Base-by-base conservation (phyloP, 2,113 vertebrate species). In the Odocoileus hemionus region DNA sequence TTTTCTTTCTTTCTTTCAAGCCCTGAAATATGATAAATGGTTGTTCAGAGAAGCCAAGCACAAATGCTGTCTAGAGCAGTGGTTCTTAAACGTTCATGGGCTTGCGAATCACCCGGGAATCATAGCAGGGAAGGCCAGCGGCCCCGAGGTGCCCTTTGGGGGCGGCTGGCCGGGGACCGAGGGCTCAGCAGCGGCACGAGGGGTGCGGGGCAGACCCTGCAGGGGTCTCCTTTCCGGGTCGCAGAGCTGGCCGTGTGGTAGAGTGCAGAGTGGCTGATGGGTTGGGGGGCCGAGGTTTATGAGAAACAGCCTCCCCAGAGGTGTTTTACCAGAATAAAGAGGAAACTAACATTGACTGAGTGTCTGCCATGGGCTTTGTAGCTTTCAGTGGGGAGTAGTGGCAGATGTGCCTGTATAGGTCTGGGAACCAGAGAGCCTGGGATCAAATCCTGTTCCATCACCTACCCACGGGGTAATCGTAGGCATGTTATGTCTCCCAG, bases 11-110 rank as follows among this genome's bases (percentile, higher is more conserved):
- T 79, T 21, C 80, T 83, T 52, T 76, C 91, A 97, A 91, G 47
- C 17, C 28, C 9, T 94, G 74, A 76, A 96, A 91, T 96, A 92
- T 88, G 94, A 87, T 82, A 95, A 95, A 93, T 94, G 55, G 54
- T 58, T 85, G n/a, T 94, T 84, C 89, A 58, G 92, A 95, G 43
- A 86, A 94, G 45, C 28, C 83, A 74, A 45, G 39, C 8, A 13
- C 52, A 86, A 52, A 67, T 36, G 15, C n/a, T 79, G 12, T 64
- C 33, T 25, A 36, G 76, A 57, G 45, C 70, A 61, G 61, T 17
- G 78, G 21, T 54, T 61, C 90, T 91, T 93, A 26, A 86, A 70
- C 25, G 55, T 89, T 45, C 28, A 19, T 2, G 2, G 78, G 64
- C 67, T 87, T 28, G 25, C 1, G 8, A 23, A 45, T 84, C 61